Evolutionary conservation across 2,113 vertebrate species (phyloP).

Genomic region (Tichodroma muraria): DNA sequence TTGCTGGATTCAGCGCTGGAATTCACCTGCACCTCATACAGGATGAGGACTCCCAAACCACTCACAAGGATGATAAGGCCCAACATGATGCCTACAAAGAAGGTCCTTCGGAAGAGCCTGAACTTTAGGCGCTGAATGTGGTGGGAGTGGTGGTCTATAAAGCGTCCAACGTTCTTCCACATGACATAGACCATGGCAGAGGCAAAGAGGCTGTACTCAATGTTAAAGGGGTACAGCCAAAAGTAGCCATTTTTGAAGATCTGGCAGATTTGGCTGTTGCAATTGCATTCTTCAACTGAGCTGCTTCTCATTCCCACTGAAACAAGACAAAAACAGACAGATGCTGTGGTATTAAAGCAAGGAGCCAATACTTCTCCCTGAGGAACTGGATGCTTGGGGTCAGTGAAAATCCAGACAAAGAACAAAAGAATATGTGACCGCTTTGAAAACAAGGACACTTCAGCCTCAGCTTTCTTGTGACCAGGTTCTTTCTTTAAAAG

Average conservation of each 20-base stretch:
- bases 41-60: constrained; percentile 84
- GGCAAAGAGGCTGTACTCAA: constrained; percentile 93
- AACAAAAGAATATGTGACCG: not conserved
- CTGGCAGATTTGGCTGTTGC: constrained; percentile 74
- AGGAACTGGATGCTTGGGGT: not conserved
- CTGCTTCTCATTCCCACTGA: constrained; percentile 35
- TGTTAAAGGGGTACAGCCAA: constrained; percentile 93
- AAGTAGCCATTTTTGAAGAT: constrained; percentile 84
- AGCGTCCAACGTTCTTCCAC: constrained; percentile 92
- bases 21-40: constrained; percentile 83
- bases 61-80: constrained; percentile 78
- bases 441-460: not conserved
- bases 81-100: constrained; percentile 71
- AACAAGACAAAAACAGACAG: not conserved
- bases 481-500: not conserved
- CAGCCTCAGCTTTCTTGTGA: not conserved
- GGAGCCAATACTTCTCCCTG: not conserved
- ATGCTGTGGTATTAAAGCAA: not conserved
- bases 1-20: not conserved
- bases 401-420: not conserved
- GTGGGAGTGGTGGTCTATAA: constrained; percentile 68
- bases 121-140: constrained; percentile 52
- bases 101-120: constrained; percentile 71
- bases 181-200: constrained; percentile 89
- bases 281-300: constrained; percentile 66